These are phyloP conservation scores for Nothocercus julius DNA, from an alignment of 2,113 vertebrate species.

Conservation along the genomic window DNA sequence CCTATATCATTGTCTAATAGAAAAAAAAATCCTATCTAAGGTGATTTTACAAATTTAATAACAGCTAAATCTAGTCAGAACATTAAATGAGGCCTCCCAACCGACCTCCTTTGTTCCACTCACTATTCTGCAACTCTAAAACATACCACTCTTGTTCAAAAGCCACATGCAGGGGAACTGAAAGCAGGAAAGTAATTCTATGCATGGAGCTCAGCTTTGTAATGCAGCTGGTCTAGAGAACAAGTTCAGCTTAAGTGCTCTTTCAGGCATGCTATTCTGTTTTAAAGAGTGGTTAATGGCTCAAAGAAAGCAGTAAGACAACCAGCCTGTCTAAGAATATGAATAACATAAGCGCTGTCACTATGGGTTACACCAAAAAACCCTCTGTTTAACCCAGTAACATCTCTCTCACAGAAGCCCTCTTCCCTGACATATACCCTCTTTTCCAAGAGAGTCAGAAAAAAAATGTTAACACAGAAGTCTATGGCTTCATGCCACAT, in stretches of 20 bases:
- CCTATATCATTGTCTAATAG: background rate
- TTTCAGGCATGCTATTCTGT: background rate
- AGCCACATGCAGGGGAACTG: background rate
- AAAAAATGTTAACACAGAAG: background rate
- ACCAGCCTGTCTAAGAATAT: background rate
- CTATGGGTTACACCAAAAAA: background rate
- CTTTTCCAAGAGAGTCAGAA: background rate
- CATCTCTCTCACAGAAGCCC: background rate
- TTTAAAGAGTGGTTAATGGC: background rate
- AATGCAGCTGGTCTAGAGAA: background rate
- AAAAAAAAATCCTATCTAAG: background rate
- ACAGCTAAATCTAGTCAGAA: background rate
- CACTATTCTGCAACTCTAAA: background rate
- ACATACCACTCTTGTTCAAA: background rate
- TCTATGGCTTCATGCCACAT: accelerated
- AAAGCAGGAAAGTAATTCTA: background rate
- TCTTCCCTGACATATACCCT: background rate
- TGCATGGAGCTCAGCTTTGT: background rate
- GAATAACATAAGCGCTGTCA: background rate
- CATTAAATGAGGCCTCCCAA: background rate
- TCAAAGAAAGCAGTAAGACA: background rate
- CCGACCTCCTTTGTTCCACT: background rate
- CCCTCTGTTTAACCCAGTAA: background rate
- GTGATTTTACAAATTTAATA: background rate
- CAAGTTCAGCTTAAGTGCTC: accelerated